phyloP scores from a whole-genome alignment of 2,888 invertebrate genomes.

The Drosophila monieri region DNA sequence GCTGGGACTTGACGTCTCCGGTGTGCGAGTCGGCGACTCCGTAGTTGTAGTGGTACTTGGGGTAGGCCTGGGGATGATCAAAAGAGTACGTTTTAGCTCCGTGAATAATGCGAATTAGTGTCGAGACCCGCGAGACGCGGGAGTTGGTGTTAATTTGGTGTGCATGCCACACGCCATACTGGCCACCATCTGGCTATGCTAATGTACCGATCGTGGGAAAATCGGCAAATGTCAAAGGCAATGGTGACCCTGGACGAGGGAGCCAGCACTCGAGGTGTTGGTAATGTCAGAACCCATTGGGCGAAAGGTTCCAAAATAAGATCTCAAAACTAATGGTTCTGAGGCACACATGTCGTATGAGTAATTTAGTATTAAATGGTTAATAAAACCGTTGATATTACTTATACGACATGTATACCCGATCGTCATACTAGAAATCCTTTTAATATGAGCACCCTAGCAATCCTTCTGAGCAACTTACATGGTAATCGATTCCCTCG shows the following conservation, averaged over 20 bases:
- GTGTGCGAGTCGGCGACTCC: constrained; percentile 84
- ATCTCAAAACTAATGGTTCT: background rate
- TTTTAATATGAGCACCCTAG: background rate
- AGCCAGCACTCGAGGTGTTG: background rate
- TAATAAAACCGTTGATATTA: background rate
- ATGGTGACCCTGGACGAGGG: constrained; percentile 37
- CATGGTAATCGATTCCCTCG: constrained; percentile 83
- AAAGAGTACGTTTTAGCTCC: background rate
- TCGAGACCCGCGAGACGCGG: background rate
- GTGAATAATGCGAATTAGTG: constrained; percentile 21
- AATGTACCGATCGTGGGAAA: constrained; percentile 48
- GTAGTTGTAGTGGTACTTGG: constrained; percentile 84
- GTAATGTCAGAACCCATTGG: background rate
- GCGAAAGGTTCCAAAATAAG: background rate
- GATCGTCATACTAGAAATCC: too few species aligned
- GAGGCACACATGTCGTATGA: background rate
- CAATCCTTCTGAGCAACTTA: constrained; percentile 66
- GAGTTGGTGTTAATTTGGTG: constrained; percentile 42
- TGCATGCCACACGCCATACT: constrained; percentile 58
- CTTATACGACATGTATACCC: background rate
- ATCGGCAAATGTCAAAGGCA: constrained; percentile 60
- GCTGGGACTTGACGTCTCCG: constrained; percentile 84
- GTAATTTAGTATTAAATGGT: background rate
- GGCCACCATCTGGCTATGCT: constrained; percentile 32
- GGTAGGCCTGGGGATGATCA: constrained; percentile 79